Evolutionary conservation across 2,113 vertebrate genomes (phyloP).

Genomic region (Raja brachyura): DNA sequence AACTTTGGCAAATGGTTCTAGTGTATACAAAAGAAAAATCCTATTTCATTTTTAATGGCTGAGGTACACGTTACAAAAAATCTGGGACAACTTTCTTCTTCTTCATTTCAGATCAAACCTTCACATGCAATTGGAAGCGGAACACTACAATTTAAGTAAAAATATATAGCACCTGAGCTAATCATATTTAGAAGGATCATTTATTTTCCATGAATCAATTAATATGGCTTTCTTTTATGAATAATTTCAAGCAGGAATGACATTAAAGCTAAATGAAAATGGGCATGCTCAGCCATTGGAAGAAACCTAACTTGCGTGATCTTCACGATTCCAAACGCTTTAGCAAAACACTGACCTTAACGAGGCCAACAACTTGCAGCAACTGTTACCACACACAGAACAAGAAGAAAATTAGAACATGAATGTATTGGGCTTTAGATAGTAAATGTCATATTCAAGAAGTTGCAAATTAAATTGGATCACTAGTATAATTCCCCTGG

Average conservation of each 20-base stretch:
- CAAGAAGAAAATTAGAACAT: conserved; percentile 12
- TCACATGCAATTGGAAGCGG: neutral
- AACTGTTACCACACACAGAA: conserved; percentile 50
- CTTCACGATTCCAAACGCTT: neutral
- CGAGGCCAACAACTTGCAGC: conserved; percentile 65
- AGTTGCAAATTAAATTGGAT: neutral
- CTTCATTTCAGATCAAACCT: neutral
- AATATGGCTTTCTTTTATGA: neutral
- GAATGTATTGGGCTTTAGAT: neutral
- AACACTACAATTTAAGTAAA: neutral
- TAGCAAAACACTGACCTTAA: conserved; percentile 62
- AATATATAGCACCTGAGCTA: neutral
- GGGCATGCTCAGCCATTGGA: conserved; percentile 6
- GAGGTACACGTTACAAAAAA: neutral
- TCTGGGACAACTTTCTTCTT: neutral
- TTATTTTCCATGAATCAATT: neutral
- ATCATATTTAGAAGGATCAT: neutral
- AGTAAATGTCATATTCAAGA: neutral
- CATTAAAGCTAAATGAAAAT: neutral
- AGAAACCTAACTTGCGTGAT: neutral
- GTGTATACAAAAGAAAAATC: neutral
- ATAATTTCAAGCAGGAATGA: conserved; percentile 31
- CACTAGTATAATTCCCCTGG: neutral
- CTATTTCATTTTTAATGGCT: neutral
- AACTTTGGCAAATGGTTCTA: neutral